A percentile compares a stretch with the other conserved stretches of the same genome.
Conservation (phyloP, 2,888 invertebrate genomes). For the Eulithis testata region DNA sequence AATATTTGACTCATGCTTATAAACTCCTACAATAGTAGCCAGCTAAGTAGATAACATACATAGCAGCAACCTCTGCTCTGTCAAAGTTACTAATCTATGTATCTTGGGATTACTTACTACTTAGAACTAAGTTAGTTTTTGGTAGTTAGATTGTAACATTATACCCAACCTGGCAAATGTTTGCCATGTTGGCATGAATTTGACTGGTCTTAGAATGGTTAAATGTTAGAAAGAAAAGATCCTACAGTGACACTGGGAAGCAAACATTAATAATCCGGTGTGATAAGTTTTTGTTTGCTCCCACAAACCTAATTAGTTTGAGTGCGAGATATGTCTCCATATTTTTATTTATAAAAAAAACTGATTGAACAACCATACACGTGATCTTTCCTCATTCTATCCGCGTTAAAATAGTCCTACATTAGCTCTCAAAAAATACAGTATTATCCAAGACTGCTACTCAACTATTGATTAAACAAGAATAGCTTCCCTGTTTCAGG, state of each 20-base stretch:
- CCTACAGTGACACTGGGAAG: too few relatives aligned
- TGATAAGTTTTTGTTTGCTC: too few relatives aligned
- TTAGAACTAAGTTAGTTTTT: slow-evolving; percentile 30
- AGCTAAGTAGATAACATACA: slow-evolving; percentile 17
- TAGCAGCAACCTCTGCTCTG: slow-evolving; percentile 28
- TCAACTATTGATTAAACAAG: not conserved
- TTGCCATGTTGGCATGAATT: slow-evolving; percentile 6
- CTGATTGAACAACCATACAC: too few relatives aligned
- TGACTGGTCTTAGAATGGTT: not conserved
- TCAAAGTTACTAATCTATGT: slow-evolving; percentile 27
- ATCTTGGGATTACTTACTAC: slow-evolving; percentile 31
- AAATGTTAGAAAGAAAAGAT: too few relatives aligned
- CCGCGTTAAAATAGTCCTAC: too few relatives aligned
- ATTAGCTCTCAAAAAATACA: too few relatives aligned
- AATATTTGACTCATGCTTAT: slow-evolving; percentile 5
- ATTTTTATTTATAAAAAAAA: too few relatives aligned
- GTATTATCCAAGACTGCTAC: too few relatives aligned
- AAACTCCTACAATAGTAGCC: slow-evolving; percentile 3
- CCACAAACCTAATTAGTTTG: too few relatives aligned
- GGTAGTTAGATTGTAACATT: slow-evolving; percentile 19
- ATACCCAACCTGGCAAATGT: slow-evolving; percentile 11
- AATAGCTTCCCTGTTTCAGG: not conserved
- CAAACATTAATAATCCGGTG: too few relatives aligned
- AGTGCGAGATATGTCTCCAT: too few relatives aligned
- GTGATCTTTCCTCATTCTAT: too few relatives aligned